Conservation (phyloP, 1,140 invertebrate genomes). For the Hormaphis cornu region DNA sequence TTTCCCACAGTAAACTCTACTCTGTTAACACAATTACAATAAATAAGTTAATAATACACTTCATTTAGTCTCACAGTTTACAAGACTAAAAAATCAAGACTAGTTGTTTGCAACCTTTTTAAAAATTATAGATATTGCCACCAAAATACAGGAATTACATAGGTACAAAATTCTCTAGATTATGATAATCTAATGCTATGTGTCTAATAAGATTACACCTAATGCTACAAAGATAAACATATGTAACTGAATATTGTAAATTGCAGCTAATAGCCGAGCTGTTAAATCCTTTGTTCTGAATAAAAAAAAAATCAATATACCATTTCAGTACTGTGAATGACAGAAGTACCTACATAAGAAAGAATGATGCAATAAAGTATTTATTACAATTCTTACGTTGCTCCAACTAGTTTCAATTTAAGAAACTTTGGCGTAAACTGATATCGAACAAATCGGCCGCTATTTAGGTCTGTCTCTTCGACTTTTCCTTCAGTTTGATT, state of each 20-base stretch:
- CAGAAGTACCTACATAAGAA: background rate
- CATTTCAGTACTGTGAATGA: background rate
- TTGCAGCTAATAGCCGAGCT: no score
- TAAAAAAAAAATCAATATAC: no score
- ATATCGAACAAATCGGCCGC: slow-evolving; percentile 91
- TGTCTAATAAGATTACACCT: no score
- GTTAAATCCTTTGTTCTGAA: no score
- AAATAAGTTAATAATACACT: slow-evolving; percentile 5
- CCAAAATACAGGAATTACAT: no score
- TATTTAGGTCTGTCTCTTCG: slow-evolving; percentile 72
- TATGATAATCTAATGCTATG: no score
- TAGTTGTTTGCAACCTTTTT: no score
- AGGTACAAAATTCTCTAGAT: no score
- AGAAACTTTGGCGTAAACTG: slow-evolving; percentile 94
- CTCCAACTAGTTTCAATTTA: slow-evolving; percentile 90
- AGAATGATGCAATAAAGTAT: slow-evolving; percentile 12
- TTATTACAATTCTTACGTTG: slow-evolving; percentile 61
- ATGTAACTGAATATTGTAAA: no score
- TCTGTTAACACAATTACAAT: slow-evolving; percentile 48
- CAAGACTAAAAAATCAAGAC: no score
- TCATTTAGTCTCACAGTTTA: background rate
- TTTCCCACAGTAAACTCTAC: slow-evolving; percentile 94
- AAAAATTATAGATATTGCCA: no score
- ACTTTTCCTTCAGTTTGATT: slow-evolving; percentile 47
- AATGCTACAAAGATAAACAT: no score